Base-by-base conservation (phyloP, 2,888 invertebrate genomes). In the Abrostola triplasia region DNA sequence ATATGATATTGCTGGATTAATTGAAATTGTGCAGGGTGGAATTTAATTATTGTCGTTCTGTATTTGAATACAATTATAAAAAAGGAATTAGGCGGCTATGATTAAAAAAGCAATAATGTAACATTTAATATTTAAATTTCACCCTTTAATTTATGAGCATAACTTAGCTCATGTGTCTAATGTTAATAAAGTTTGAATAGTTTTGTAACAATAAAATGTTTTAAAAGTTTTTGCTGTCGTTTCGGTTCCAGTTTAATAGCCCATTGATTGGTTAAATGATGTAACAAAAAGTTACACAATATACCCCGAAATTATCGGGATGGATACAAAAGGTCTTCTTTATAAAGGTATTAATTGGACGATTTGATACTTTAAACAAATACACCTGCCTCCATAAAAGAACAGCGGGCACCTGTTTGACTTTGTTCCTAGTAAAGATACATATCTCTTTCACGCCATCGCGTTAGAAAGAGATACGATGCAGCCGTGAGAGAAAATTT, bases 301-400 rank as follows among this genome's bases (percentile, higher is more conserved):
- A 65, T 70, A 61, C 65, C 69, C 61, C 59, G 38, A 68, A 76
- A 80, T 79, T 73, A 77, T 71, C 73, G 36, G 41, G 68, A 68
- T 60, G 64, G 53, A 72, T 76, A 74, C 65, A 73, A 80, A 70
- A 73, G 76, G 60, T 66, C 49, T 59, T 73, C 68, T 75, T 78
- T 73, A 77, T 77, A 76, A 83, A 84, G 73, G 79, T 79, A 81
- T 83, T 88, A 90, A 90, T 90, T 88, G 90, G 86, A 83, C 84
- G 82, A 87, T 88, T 84, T 86, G 76, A 83, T 76, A 76, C 77
- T 77, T 79, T 86, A 84, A 86, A 86, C 84, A 90, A 90, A 90
- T 82, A 88, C 91, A 91, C 90, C 91, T 91, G 91, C 83, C 64
- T 53, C 64, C 59, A 70, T 69, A 67, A 69, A 60, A 72, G 64